These are phyloP conservation scores for Lycocerus yunnanus DNA, from an alignment of 2,888 invertebrate species.

Conservation along the genomic window DNA sequence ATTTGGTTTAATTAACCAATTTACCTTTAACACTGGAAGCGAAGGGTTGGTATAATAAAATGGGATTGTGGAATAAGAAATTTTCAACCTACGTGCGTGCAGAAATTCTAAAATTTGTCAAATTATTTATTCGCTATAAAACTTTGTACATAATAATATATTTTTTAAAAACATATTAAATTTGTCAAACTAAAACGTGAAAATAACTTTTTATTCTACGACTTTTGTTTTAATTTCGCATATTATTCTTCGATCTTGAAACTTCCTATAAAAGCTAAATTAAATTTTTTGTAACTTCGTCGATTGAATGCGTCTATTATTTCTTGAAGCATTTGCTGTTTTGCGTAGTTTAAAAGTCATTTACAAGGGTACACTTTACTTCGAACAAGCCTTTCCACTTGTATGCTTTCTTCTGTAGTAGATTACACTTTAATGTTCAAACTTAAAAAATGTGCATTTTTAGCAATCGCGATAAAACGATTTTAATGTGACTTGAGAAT, in stretches of 20 bases:
- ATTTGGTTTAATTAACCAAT: too few relatives aligned
- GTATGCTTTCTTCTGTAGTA: conserved; percentile 4
- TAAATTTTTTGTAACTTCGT: background rate
- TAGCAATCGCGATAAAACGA: background rate
- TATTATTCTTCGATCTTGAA: background rate
- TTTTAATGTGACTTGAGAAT: background rate
- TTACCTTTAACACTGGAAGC: too few relatives aligned
- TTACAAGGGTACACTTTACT: conserved; percentile 15
- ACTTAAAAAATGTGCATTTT: background rate
- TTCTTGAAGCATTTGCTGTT: background rate
- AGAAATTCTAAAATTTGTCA: too few relatives aligned
- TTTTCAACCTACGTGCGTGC: too few relatives aligned
- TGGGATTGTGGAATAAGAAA: too few relatives aligned
- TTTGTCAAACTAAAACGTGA: background rate
- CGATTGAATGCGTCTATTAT: background rate
- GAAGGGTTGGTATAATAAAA: too few relatives aligned
- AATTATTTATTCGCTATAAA: too few relatives aligned
- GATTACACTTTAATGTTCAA: conserved; percentile 13
- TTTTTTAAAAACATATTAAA: background rate
- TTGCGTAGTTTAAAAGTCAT: conserved; percentile 17
- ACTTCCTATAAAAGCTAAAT: background rate
- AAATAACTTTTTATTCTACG: background rate
- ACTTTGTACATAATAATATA: background rate
- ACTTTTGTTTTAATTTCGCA: background rate
- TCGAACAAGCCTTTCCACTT: conserved; percentile 12